Evolutionary conservation across 2,888 invertebrate genomes (phyloP), one percentile per base, ranked within the genome.

Genomic region (Drosophila mimetica): DNA sequence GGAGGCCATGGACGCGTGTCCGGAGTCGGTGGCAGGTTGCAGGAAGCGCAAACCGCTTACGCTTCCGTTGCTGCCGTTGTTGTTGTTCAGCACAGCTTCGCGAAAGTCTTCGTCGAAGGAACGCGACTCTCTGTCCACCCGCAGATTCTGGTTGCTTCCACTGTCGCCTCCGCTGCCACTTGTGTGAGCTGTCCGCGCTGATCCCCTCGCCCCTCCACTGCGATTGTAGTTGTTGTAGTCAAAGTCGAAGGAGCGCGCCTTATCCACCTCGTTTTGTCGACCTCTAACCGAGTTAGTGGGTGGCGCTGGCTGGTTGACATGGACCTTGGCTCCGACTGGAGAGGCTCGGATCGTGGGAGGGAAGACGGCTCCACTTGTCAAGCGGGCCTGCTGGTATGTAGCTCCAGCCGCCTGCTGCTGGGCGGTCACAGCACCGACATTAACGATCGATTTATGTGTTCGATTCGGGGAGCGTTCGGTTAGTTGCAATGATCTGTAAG

Each of bases 401-500:
- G 22, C 16, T 0, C 32, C 16, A 1, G 59, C 25, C 25, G 42
- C 13, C 5, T 65, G 66, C 9, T 46, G 71, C 41, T 77, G 74
- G 53, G 72, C 64, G 1, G 74, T 34, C 0, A 57, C 54, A 4
- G 79, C 90, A 6, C 83, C 89, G 18, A 90, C 87, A 18, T 89
- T 89, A 0, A 90, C 90, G 8, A 91, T 80, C 14, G 90, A 89
- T 71, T 91, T 92, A 69, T 92, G 92, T 2, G 52, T 64, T 51
- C 92, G 91, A 65, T 90, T 92, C 0, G 93, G 93, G 0, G 93
- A 93, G 36, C 92, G 92, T 79, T 95, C 95, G 0, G 94, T 94
- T 25, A 95, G 90, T 81, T 95, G 95, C 25, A 95, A 91, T 74
- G 95, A 95, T 79, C 94, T 92, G 70, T 36, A 57, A 60, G 25